Base-by-base conservation (phyloP, 2,797 vertebrate species). In the Dendrocincla fuliginosa region DNA sequence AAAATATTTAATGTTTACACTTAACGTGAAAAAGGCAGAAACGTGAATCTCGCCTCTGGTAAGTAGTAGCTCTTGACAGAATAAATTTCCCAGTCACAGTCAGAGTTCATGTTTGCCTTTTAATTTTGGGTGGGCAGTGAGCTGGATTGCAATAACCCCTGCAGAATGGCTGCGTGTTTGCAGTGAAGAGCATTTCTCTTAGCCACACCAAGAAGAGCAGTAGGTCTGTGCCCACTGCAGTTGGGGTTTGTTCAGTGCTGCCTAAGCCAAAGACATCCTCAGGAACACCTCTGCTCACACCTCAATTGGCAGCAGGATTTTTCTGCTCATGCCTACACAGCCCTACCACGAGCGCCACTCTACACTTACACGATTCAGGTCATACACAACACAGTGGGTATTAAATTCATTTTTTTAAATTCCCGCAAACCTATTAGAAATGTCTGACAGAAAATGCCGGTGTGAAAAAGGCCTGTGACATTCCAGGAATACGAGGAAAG, bases 121-220 rank as follows among this genome's bases (percentile, higher is more conserved):
- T 69, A 52, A 79, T 94, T 90, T 94, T 74, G 84, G 33, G n/a
- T 37, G 23, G 24, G 46, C 35, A 44, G 14, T 0, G 1, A 69
- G 84, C 28, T 53, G 76, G 65, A 53, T 37, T 84, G 83, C 88
- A 96, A 83, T 79, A 85, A 69, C 83, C 61, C 32, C 64, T 49
- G 84, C 79, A 68, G 60, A 96, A 84, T 73, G 35, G 46, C 83
- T 94, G 15, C 28, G 8, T 59, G n/a, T 80, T 86, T 85, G 65
- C 57, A 91, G 90, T 78, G 81, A 85, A 87, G 57, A 90, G 30
- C 47, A 74, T 91, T 97, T 96, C 76, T 71, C 78, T 73, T 81
- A 93, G 78, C 63, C 57, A 60, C 67, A 93, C 84, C 4, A 13
- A 55, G 56, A 78, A 65, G 53, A 93, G 65, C 44, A 47, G 56